Conservation (phyloP, 2,797 vertebrate genomes). For the Phataginus tricuspis region DNA sequence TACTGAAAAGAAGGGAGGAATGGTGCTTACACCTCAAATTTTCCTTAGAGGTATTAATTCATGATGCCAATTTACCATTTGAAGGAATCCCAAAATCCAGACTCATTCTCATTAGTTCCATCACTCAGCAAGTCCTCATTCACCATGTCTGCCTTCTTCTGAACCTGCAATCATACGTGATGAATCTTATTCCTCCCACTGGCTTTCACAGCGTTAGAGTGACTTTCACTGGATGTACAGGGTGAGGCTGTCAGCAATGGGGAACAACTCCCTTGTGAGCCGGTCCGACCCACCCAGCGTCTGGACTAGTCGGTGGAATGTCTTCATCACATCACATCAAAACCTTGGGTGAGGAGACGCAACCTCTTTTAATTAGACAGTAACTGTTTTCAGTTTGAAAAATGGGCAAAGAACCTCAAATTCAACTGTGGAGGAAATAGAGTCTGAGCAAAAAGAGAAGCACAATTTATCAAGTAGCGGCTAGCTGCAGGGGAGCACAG, state of each 20-base stretch:
- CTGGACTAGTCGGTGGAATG: neutral
- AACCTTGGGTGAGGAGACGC: neutral
- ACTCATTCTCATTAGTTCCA: constrained; percentile 91
- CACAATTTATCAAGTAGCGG: neutral
- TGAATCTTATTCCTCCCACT: neutral
- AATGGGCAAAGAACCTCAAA: neutral
- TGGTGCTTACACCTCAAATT: neutral
- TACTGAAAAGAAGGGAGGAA: neutral
- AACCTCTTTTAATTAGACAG: neutral
- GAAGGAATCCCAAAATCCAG: constrained; percentile 97
- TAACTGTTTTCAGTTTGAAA: neutral
- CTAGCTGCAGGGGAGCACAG: neutral
- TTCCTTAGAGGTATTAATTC: neutral
- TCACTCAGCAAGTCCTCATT: constrained; percentile 97
- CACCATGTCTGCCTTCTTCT: constrained; percentile 97
- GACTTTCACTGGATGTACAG: neutral
- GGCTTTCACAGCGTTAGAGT: neutral
- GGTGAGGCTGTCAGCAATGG: neutral
- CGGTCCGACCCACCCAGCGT: neutral
- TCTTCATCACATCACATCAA: neutral
- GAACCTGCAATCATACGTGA: constrained; percentile 89
- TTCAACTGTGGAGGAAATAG: neutral
- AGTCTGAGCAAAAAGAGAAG: neutral
- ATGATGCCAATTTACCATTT: constrained; percentile 88
- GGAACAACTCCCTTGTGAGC: neutral